phyloP scores from a whole-genome alignment of 2,113 vertebrate genomes.

The Gadus macrocephalus region DNA sequence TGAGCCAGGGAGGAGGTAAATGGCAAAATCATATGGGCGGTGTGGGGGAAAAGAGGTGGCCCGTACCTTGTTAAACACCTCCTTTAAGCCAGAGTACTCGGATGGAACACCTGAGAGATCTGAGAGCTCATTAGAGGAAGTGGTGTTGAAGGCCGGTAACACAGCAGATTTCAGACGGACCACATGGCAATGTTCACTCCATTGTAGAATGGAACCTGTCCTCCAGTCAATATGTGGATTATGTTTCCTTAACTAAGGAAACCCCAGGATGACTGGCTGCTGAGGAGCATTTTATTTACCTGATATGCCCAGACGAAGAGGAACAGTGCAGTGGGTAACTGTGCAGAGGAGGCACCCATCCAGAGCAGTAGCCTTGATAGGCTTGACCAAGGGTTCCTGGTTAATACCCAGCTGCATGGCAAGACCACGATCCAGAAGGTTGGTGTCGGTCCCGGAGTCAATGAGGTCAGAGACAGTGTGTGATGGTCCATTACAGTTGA shows the following conservation, averaged over 20 bases:
- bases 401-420: neutral
- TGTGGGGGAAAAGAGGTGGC: neutral
- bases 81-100: neutral
- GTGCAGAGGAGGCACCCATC: neutral
- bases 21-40: too few relatives aligned
- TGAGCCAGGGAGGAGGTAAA: too few relatives aligned
- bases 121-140: neutral
- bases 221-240: neutral
- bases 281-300: neutral
- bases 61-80: neutral
- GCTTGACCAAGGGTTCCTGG: neutral
- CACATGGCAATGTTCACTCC: neutral
- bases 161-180: neutral
- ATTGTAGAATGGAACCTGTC: neutral
- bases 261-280: neutral
- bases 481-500: neutral
- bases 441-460: neutral
- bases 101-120: neutral
- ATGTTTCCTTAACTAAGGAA: neutral
- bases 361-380: neutral
- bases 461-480: neutral
- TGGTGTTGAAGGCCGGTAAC: neutral
- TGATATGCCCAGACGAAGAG: neutral
- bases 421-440: neutral
- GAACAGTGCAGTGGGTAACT: neutral